Conservation (phyloP, 1,140 invertebrate genomes). For the Pectinophora gossypiella region DNA sequence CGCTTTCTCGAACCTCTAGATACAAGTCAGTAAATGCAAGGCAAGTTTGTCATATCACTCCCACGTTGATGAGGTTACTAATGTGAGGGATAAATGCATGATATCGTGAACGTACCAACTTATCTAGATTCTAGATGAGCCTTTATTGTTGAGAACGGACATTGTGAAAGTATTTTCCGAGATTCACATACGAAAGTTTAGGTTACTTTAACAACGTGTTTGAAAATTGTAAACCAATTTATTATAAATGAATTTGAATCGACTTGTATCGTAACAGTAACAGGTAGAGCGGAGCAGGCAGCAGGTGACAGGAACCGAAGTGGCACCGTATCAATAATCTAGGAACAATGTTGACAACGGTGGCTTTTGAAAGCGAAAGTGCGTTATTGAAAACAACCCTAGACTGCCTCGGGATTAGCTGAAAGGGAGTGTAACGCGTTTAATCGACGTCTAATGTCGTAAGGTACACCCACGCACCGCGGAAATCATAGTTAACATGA, state of each 20-base stretch:
- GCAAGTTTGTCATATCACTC: constrained; percentile 8
- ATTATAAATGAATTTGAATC: no score
- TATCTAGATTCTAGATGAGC: not conserved
- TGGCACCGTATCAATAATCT: no score
- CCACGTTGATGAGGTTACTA: constrained; percentile 7
- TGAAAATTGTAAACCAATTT: no score
- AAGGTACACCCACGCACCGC: not conserved
- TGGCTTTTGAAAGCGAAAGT: constrained; percentile 20
- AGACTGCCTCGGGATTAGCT: not conserved
- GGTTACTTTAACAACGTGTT: no score
- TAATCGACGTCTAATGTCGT: not conserved
- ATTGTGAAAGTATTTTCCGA: no score
- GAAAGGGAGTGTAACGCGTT: not conserved
- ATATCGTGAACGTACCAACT: not conserved
- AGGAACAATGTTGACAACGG: not conserved
- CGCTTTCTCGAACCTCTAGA: constrained; percentile 35
- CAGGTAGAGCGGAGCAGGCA: no score
- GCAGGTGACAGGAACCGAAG: no score
- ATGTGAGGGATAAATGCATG: constrained; percentile 1
- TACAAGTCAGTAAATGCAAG: constrained; percentile 4
- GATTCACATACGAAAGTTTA: no score
- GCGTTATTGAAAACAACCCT: constrained; percentile 15
- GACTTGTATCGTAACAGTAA: no score
- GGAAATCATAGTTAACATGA: not conserved
- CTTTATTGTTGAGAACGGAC: no score